Percentiles rank a stretch among this genome's conserved stretches.
Evolutionary conservation across 2,888 invertebrate species (phyloP).

Genomic region (Drosophila pseudotakahashii): DNA sequence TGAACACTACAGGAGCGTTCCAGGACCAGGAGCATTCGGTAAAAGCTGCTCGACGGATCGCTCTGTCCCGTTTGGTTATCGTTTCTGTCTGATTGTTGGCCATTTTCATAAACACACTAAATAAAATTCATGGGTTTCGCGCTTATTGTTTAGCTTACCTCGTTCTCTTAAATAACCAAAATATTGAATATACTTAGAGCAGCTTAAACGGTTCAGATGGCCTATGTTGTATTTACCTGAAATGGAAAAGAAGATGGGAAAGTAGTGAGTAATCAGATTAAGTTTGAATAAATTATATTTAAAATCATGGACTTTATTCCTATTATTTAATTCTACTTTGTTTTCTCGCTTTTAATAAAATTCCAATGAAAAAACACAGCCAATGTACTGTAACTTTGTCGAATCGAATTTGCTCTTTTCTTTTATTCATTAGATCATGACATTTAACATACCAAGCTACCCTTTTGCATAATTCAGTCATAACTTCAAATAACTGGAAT

Average conservation of each 20-base stretch:
- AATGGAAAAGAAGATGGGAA: neutral
- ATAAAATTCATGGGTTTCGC: conserved; percentile 53
- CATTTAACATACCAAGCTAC: neutral
- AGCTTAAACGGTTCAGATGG: neutral
- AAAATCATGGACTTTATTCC: neutral
- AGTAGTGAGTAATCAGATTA: neutral
- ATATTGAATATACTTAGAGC: conserved; percentile 25
- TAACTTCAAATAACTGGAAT: conserved; percentile 6
- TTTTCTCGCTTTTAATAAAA: too few species aligned
- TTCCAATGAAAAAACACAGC: neutral
- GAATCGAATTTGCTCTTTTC: neutral
- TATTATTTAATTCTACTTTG: too few species aligned
- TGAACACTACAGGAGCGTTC: conserved; percentile 20
- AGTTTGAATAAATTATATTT: too few species aligned
- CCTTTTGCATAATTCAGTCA: conserved; percentile 9
- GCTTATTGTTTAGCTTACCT: conserved; percentile 57
- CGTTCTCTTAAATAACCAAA: conserved; percentile 32
- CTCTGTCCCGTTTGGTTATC: conserved; percentile 53
- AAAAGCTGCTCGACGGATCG: conserved; percentile 62
- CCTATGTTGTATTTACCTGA: conserved; percentile 17
- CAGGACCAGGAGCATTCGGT: conserved; percentile 40
- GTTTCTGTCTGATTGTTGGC: conserved; percentile 77
- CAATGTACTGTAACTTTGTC: neutral
- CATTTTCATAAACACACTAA: conserved; percentile 67
- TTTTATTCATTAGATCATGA: neutral